Evolutionary conservation across 2,797 vertebrate genomes (phyloP).

Genomic region (Poecilia wingei): DNA sequence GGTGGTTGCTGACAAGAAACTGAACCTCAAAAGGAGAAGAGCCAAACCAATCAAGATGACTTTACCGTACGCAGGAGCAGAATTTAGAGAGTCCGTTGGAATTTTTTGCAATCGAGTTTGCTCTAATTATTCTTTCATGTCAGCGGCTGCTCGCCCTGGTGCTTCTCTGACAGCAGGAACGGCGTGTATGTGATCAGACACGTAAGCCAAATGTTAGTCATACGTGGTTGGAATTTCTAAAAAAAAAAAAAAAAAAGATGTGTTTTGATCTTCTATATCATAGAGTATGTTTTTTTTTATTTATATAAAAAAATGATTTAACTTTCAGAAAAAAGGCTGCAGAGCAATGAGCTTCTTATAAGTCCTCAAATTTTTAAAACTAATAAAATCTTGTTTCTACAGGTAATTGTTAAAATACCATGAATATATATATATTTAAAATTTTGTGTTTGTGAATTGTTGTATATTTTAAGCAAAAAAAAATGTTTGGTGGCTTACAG

Average conservation of each 20-base stretch:
- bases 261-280: background rate
- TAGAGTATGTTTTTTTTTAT: background rate
- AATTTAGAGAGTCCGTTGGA: background rate
- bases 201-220: background rate
- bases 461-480: background rate
- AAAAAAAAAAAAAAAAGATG: background rate
- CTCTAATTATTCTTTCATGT: conserved; percentile 4
- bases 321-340: background rate
- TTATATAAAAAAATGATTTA: background rate
- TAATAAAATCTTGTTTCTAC: background rate
- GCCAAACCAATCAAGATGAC: background rate
- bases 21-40: conserved; percentile 2
- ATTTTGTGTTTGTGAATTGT: background rate
- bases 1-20: conserved; percentile 7
- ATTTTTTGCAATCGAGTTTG: background rate
- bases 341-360: background rate
- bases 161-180: background rate
- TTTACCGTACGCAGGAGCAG: background rate
- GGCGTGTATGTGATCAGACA: background rate
- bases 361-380: conserved; percentile 1
- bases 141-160: background rate
- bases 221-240: background rate
- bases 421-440: background rate
- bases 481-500: background rate
- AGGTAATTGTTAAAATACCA: background rate